Conservation (phyloP, 2,797 vertebrate species). For the Typhlichthys subterraneus region DNA sequence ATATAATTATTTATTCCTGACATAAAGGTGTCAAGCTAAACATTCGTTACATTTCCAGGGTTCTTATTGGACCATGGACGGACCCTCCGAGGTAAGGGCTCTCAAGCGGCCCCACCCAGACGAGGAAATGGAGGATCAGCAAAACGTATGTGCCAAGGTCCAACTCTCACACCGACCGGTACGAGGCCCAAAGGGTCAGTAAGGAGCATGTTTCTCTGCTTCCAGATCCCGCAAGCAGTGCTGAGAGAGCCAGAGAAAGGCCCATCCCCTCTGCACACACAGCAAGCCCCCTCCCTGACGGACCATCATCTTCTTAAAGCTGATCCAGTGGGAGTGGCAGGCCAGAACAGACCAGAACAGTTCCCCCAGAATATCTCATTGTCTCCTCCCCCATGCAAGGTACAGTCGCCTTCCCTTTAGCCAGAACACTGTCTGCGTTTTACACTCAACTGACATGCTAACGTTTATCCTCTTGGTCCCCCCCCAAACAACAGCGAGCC, state of each 20-base stretch:
- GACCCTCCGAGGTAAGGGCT: constrained; percentile 77
- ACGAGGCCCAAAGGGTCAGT: not conserved
- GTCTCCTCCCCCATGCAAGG: constrained; percentile 77
- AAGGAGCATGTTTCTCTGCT: constrained; percentile 2
- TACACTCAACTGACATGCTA: constrained; percentile 2
- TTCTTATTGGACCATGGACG: constrained; percentile 98
- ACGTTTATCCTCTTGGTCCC: not conserved
- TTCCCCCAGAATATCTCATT: constrained; percentile 43
- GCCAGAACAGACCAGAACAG: constrained; percentile 19
- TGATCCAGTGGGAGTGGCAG: constrained; percentile 18
- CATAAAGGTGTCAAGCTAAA: not conserved
- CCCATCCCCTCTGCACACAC: constrained; percentile 24
- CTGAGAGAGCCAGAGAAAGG: constrained; percentile 18
- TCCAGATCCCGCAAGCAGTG: constrained; percentile 43
- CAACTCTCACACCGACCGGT: not conserved
- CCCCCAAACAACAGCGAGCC: constrained; percentile 57
- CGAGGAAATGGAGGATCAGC: constrained; percentile 57
- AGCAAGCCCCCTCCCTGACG: constrained; percentile 23
- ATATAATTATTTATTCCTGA: not conserved
- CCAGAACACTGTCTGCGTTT: not conserved
- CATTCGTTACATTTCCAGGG: constrained; percentile 78
- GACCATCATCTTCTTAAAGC: constrained; percentile 30
- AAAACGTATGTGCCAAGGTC: constrained; percentile 38
- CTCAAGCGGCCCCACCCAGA: constrained; percentile 73
- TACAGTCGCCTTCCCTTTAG: constrained; percentile 27